Evolutionary conservation across 1,140 invertebrate species (phyloP).

Genomic region (Drosophila serrata): DNA sequence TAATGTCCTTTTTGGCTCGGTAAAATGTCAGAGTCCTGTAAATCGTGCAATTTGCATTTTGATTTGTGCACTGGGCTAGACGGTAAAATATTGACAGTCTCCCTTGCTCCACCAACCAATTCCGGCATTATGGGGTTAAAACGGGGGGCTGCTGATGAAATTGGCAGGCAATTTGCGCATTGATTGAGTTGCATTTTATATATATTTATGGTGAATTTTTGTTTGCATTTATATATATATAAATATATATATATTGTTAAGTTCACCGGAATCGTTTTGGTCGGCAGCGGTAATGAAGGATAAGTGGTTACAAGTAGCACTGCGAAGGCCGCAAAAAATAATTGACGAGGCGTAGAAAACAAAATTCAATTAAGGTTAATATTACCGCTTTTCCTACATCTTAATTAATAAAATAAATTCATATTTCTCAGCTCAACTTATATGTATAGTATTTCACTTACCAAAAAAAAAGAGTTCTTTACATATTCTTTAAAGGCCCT

Average conservation of each 20-base stretch:
- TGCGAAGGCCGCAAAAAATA: conserved; percentile 12
- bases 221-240: conserved; percentile 6
- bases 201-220: conserved; percentile 28
- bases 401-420: background rate
- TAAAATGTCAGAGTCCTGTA: conserved; percentile 53
- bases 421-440: no score
- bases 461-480: no score
- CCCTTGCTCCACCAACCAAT: background rate
- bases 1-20: conserved; percentile 23
- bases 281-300: conserved; percentile 37
- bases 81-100: conserved; percentile 46
- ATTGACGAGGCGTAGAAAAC: conserved; percentile 10
- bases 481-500: background rate
- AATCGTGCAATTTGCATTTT: conserved; percentile 74
- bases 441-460: no score
- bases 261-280: conserved; percentile 37
- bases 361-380: background rate
- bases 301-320: conserved; percentile 35
- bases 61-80: conserved; percentile 71
- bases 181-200: conserved; percentile 66
- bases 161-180: conserved; percentile 59
- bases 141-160: background rate
- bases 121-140: background rate
- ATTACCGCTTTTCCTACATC: background rate
- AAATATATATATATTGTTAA: conserved; percentile 8